phyloP scores from a whole-genome alignment of 2,888 invertebrate species.

The Hipparchia semele region DNA sequence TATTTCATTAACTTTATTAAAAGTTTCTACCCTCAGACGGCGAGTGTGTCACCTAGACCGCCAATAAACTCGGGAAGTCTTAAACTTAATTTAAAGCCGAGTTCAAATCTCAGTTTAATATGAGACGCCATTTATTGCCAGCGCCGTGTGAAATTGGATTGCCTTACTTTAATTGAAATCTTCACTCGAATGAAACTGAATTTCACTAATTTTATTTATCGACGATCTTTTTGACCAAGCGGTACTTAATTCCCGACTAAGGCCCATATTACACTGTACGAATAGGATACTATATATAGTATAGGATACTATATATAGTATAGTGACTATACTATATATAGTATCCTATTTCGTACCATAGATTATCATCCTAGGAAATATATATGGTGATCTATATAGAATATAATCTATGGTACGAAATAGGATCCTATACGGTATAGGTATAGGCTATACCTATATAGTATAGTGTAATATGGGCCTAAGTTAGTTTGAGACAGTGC shows the following conservation, averaged over 20 bases:
- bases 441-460: too few relatives aligned
- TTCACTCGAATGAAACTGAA: conserved; percentile 27
- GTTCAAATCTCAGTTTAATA: conserved; percentile 31
- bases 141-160: conserved; percentile 39
- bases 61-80: conserved; percentile 19
- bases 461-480: too few relatives aligned
- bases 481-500: too few relatives aligned
- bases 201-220: conserved; percentile 31
- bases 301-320: too few relatives aligned
- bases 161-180: conserved; percentile 36
- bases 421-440: too few relatives aligned
- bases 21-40: conserved; percentile 15
- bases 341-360: too few relatives aligned
- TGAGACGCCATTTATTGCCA: conserved; percentile 36
- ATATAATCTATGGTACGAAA: too few relatives aligned
- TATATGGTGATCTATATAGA: too few relatives aligned
- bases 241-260: not conserved
- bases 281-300: too few relatives aligned
- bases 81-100: conserved; percentile 24
- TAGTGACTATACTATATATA: too few relatives aligned
- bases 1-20: conserved; percentile 27
- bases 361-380: too few relatives aligned
- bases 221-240: not conserved
- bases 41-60: conserved; percentile 25
- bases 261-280: too few relatives aligned